Base-by-base conservation (phyloP, 1,140 invertebrate genomes). In the Olivierus martensii region DNA sequence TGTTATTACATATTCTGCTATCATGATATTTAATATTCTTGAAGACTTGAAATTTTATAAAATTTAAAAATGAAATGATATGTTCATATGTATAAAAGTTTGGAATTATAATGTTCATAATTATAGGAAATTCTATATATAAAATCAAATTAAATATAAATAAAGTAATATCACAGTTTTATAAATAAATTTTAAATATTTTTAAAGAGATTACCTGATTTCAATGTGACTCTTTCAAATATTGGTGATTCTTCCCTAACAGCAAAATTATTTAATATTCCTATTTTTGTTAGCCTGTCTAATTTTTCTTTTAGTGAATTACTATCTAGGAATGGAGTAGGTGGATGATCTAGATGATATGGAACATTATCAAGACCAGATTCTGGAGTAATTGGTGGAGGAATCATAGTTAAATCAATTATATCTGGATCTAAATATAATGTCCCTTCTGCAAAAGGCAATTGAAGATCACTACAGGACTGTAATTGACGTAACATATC, bases 401-500 rank as follows among this genome's bases (percentile, higher is more conserved):
- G 87, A 65, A 91, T 79, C 63, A 86, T 75, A 38, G 86, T 89
- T 66, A 92, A 73, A 75, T 92, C 87, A 63, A 90, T 91, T 59
- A 92, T 82, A 73, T 92, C 87, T 21, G 83, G 81, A 67, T 91
- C 87, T 55, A 84, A 76, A 63, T 80, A 81, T 14, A 78, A 69
- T 34, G 74, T 77, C 22, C 75, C 73, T 59, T 77, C 73, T 0
- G 71, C 69, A 9, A 76, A 66, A 53, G 72, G 51, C 62, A 71
- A 63, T n/a, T 63, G 52, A 11, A 68, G 55, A 15, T 62, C 61
- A 36, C 63, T 66, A 45, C 70, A 65, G 18, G 64, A 64, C 58
- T 72, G 67, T 17, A 73, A 51, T 42, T 65, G 63, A 44, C 63
- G 67, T 59, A 72, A 61, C 10, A 69, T 61, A 44, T 71, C 70